These are phyloP conservation scores for Aleiodes sp. DNA, from an alignment of 1,140 invertebrate genomes.

Conservation along the genomic window DNA sequence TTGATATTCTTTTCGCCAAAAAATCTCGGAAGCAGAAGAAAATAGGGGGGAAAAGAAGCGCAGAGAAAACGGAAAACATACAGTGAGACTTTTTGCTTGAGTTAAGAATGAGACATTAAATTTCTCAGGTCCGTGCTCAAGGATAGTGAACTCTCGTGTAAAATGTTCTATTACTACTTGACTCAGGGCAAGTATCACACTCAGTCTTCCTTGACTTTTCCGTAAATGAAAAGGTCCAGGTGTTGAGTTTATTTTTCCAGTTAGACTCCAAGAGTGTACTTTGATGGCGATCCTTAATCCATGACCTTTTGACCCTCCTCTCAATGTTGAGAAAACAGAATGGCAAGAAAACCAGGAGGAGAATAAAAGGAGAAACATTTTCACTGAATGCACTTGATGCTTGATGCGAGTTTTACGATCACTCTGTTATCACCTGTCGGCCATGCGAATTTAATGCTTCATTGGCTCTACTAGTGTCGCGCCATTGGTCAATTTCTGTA, in stretches of 20 bases:
- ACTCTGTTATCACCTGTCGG: no score
- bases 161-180: slow-evolving; percentile 20
- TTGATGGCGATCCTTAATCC: no score
- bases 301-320: no score
- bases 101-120: slow-evolving; percentile 45
- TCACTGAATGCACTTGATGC: no score
- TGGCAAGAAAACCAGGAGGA: no score
- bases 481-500: slow-evolving; percentile 29
- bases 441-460: no score
- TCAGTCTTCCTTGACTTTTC: not conserved
- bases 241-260: no score
- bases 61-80: not conserved
- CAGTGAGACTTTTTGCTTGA: slow-evolving; percentile 19
- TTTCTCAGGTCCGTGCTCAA: slow-evolving; percentile 42
- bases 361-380: no score
- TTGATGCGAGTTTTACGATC: no score
- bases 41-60: slow-evolving; percentile 24
- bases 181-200: not conserved
- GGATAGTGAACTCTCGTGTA: slow-evolving; percentile 34
- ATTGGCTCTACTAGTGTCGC: slow-evolving; percentile 18
- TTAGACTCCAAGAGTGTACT: no score
- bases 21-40: slow-evolving; percentile 19
- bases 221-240: not conserved
- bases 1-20: slow-evolving; percentile 19
- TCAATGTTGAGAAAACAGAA: no score